Evolutionary conservation across 2,888 invertebrate genomes (phyloP).

Genomic region (Sesamia inferens): DNA sequence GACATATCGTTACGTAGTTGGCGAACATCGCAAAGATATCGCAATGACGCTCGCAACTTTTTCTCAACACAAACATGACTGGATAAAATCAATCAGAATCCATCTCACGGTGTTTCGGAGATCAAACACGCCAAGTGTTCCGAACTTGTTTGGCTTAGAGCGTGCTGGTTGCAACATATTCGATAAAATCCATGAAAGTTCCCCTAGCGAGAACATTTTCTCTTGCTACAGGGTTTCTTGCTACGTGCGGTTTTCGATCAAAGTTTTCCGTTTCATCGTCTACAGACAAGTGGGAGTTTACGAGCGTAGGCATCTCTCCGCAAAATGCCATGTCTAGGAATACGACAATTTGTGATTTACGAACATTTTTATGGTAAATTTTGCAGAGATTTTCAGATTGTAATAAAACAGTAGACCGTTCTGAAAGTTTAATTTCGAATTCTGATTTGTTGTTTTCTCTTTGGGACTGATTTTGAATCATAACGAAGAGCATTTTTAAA

Average conservation of each 20-base stretch:
- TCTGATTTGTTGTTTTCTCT: conserved; percentile 32
- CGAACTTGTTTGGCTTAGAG: conserved; percentile 80
- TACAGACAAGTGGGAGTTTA: conserved; percentile 70
- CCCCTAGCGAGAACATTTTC: conserved; percentile 76
- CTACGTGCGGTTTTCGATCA: conserved; percentile 86
- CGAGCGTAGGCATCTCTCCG: conserved; percentile 55
- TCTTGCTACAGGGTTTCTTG: conserved; percentile 77
- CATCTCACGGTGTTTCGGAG: conserved; percentile 79
- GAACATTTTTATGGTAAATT: conserved; percentile 54
- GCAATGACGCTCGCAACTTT: conserved; percentile 65
- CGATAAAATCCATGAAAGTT: conserved; percentile 84
- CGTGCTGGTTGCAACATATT: conserved; percentile 79
- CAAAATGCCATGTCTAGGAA: conserved; percentile 54
- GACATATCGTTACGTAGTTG: conserved; percentile 59
- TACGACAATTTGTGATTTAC: conserved; percentile 58
- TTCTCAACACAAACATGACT: conserved; percentile 75
- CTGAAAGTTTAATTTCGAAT: conserved; percentile 26
- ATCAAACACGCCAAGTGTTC: conserved; percentile 79
- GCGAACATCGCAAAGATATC: conserved; percentile 46
- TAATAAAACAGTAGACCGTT: conserved; percentile 22
- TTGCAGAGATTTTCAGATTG: conserved; percentile 35
- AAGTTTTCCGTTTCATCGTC: conserved; percentile 84
- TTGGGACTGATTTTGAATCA: conserved; percentile 20
- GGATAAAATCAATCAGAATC: conserved; percentile 85
- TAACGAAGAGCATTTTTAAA: background rate